Base-by-base conservation (phyloP, 2,113 vertebrate genomes). In the Chlorodrepanis virens region DNA sequence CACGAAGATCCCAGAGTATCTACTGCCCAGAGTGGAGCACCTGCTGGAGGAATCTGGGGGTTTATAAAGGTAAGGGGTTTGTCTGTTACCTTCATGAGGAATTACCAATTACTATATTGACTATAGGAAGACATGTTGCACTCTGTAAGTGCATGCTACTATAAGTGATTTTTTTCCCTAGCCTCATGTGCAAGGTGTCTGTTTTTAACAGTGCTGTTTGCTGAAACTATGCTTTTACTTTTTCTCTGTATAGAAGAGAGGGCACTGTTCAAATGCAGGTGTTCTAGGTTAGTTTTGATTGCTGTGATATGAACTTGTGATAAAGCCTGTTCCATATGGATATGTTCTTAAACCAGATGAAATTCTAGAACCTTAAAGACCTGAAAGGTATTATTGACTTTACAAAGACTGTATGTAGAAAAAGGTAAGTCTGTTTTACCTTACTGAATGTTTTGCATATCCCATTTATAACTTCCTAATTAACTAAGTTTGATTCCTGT, bases 11-110 rank as follows among this genome's bases (percentile, higher is more conserved):
- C 98, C 57, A 96, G 98, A 65, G 81, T 97, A 42, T 87, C 40
- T 52, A 19, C 93, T 44, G 65, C 93, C 89, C 71, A 86, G 24
- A 89, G 95, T 47, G 94, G 84, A 94, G 75, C 74, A 27, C 87
- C 98, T 59, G 96, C 97, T 47, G 98, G 99, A 72, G 99, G 99
- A 33, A 96, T 99, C 47, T 99, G 99, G 99, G 98, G 99, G 3
- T 99, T 99, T 90, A 98, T 99, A 95, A 99, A 99, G 98, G 99
- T 99, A 90, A 83, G 33, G 10, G 9, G 28, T 74, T 86, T 71
- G 10, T 90, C 42, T 83, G 28, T 83, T 31, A 17, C 16, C 5
- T 63, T 60, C 17, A 24, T 1, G 7, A 70, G 25, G 13, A 61
- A 24, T 22, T 87, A 11, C 5, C 2, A 2, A 1, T 67, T 85